A percentile compares a stretch with the other conserved stretches of the same genome.
Evolutionary conservation across 2,797 vertebrate species (phyloP).

Genomic region (Acanthornis magna): DNA sequence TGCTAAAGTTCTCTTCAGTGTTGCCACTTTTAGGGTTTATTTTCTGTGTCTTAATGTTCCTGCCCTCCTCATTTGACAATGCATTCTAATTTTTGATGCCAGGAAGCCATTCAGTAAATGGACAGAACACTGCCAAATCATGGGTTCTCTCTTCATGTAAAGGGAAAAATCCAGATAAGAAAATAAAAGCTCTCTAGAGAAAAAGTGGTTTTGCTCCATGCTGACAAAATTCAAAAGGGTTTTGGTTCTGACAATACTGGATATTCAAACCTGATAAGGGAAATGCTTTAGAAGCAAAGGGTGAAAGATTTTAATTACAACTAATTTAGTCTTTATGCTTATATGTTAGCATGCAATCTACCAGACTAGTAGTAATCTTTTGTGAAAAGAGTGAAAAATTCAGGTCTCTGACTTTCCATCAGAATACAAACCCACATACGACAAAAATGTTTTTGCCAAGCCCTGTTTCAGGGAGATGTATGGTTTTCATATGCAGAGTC

Average conservation of each 20-base stretch:
- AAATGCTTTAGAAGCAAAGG: neutral
- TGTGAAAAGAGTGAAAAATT: neutral
- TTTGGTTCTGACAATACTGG: neutral
- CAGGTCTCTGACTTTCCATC: neutral
- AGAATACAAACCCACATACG: neutral
- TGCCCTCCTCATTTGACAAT: neutral
- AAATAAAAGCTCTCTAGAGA: constrained; percentile 39
- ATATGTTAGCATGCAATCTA: neutral
- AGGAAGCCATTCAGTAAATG: constrained; percentile 53
- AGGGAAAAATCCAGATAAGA: constrained; percentile 43
- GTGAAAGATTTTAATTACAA: neutral
- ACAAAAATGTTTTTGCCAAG: neutral
- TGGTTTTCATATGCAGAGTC: neutral
- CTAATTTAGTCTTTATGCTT: neutral
- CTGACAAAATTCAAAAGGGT: constrained; percentile 8
- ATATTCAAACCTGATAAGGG: neutral
- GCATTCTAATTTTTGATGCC: constrained; percentile 43
- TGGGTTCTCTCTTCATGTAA: constrained; percentile 49
- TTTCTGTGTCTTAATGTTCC: constrained; percentile 54
- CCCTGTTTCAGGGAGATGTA: neutral
- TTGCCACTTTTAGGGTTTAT: constrained; percentile 17
- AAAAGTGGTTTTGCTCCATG: neutral
- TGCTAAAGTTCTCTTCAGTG: neutral
- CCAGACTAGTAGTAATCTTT: neutral
- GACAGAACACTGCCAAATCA: constrained; percentile 31